Evolutionary conservation across 2,113 vertebrate genomes (phyloP).

Genomic region (Cairina moschata): DNA sequence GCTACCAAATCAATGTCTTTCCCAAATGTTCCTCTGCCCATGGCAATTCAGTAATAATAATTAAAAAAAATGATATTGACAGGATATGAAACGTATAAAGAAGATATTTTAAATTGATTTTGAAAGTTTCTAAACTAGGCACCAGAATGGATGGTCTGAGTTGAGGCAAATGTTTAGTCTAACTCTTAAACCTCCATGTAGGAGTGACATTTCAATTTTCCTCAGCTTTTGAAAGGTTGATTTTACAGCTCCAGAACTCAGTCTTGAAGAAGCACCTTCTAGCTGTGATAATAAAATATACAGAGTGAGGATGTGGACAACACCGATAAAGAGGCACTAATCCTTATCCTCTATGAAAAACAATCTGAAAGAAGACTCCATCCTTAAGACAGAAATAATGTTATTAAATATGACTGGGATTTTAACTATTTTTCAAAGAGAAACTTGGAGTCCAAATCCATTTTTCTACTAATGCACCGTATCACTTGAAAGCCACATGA

Average conservation of each 20-base stretch:
- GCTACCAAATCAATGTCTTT: not conserved
- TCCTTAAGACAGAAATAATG: constrained; percentile 3
- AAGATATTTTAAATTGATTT: constrained; percentile 62
- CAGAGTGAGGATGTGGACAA: constrained; percentile 19
- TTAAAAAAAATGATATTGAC: not conserved
- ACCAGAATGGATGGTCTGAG: constrained; percentile 35
- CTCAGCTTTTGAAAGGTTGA: constrained; percentile 57
- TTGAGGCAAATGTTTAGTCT: constrained; percentile 38
- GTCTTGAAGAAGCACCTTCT: constrained; percentile 51
- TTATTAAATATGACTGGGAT: not conserved
- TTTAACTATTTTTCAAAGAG: constrained; percentile 54
- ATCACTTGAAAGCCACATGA: not conserved
- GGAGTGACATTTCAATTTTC: constrained; percentile 69
- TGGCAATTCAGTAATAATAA: constrained; percentile 1
- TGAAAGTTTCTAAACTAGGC: constrained; percentile 59
- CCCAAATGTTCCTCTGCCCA: not conserved
- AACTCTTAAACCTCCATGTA: constrained; percentile 31
- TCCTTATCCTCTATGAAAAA: constrained; percentile 52
- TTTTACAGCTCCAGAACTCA: constrained; percentile 57
- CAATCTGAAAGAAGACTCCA: constrained; percentile 34
- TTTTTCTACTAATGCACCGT: constrained; percentile 29
- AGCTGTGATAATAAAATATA: constrained; percentile 48
- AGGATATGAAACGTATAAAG: constrained; percentile 29
- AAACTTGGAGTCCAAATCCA: not conserved
- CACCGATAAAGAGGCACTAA: constrained; percentile 57